These are phyloP conservation scores for Meloe dianella DNA, from an alignment of 2,888 invertebrate species.

Conservation along the genomic window DNA sequence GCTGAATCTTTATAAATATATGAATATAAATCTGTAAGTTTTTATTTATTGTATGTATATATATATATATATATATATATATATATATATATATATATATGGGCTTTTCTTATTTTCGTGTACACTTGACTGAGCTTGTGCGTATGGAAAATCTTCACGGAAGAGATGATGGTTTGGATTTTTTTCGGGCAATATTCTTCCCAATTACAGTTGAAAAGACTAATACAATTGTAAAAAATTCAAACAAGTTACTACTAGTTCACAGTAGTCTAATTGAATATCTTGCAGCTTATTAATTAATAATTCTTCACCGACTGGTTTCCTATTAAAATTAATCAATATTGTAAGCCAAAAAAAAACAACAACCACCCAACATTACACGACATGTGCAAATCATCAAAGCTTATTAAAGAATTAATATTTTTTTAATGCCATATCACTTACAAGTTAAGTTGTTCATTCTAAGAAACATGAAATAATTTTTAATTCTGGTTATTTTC, in stretches of 20 bases:
- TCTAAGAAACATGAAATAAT: not conserved
- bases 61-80: too few species aligned
- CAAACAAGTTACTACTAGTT: not conserved
- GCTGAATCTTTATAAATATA: not conserved
- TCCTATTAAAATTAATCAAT: not conserved
- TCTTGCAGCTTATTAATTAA: slow-evolving; percentile 3
- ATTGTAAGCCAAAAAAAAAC: not conserved
- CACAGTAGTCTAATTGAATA: slow-evolving; percentile 8
- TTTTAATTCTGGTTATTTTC: not conserved
- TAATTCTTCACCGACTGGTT: not conserved
- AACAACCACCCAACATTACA: not conserved
- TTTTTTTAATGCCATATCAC: not conserved
- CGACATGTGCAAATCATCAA: slow-evolving; percentile 6
- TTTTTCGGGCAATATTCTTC: not conserved
- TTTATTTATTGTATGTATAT: too few species aligned
- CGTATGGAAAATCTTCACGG: not conserved
- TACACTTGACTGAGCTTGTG: not conserved
- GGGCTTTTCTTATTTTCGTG: slow-evolving; percentile 19
- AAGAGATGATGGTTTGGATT: not conserved
- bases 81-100: too few species aligned
- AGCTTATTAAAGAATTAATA: not conserved
- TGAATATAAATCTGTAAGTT: too few species aligned
- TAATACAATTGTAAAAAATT: not conserved
- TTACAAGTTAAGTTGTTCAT: not conserved
- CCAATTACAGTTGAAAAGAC: too few species aligned